Percentiles rank a stretch among this genome's conserved stretches.
These are phyloP conservation scores for Crypturellus undulatus DNA, from an alignment of 2,113 vertebrate species.

Conservation along the genomic window DNA sequence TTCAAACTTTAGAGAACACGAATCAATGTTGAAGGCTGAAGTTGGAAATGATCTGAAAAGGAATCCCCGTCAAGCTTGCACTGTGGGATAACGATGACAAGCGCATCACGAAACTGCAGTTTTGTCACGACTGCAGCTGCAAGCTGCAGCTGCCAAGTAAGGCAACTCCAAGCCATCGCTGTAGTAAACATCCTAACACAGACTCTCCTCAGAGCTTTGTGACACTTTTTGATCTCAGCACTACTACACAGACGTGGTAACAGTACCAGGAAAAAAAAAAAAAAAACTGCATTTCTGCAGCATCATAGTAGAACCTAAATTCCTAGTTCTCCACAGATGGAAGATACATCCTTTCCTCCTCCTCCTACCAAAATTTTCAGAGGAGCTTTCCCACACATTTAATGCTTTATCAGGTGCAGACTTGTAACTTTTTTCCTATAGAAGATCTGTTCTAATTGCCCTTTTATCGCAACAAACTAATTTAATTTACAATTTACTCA, in stretches of 20 bases:
- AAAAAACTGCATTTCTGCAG: neutral
- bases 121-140: neutral
- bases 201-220: neutral
- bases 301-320: neutral
- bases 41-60: neutral
- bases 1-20: neutral
- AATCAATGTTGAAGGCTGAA: neutral
- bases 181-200: neutral
- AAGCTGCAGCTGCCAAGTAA: neutral
- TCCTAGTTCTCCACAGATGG: neutral
- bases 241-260: neutral
- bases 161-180: neutral
- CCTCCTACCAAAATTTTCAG: neutral
- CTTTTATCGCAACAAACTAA: neutral
- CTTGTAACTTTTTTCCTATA: neutral
- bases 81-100: neutral
- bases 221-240: neutral
- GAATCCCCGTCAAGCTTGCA: neutral
- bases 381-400: neutral
- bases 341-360: neutral
- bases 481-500: neutral
- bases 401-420: neutral
- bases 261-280: neutral
- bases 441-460: neutral
- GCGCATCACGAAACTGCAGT: neutral